These are phyloP conservation scores for Polietes domitor DNA, from an alignment of 2,888 invertebrate species.

Conservation along the genomic window DNA sequence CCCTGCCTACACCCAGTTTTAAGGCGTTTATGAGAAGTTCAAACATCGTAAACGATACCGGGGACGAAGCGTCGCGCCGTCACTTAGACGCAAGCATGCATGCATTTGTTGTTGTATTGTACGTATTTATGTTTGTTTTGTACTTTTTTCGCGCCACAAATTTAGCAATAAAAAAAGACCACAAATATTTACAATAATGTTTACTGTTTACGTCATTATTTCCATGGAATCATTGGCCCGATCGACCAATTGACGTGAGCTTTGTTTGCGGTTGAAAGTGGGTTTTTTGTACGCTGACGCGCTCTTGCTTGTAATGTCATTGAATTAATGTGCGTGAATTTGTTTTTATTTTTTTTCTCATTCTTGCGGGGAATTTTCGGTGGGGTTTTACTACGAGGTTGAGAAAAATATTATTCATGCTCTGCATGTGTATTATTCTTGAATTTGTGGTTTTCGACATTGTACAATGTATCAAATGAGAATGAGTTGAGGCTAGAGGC, in stretches of 20 bases:
- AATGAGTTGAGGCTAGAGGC: too few species aligned
- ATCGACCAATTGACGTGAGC: neutral
- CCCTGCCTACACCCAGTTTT: neutral
- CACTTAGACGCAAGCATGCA: too few species aligned
- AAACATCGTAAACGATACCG: neutral
- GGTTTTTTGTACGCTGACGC: neutral
- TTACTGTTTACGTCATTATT: constrained; percentile 16
- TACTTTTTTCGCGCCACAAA: neutral
- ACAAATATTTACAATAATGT: constrained; percentile 35
- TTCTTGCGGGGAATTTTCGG: constrained; percentile 14
- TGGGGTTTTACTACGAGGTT: constrained; percentile 7
- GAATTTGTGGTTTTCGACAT: neutral
- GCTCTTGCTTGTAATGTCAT: neutral
- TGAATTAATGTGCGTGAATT: neutral
- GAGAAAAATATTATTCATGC: neutral
- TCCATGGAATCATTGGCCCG: constrained; percentile 15
- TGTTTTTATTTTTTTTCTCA: neutral
- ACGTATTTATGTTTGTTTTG: neutral
- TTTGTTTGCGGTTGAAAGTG: constrained; percentile 5
- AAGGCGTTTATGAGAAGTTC: neutral
- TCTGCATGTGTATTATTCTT: neutral
- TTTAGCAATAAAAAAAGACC: constrained; percentile 12
- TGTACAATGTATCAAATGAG: too few species aligned
- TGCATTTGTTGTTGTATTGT: too few species aligned
- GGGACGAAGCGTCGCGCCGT: neutral